phyloP scores from a whole-genome alignment of 2,888 invertebrate genomes.

The Brachynemurus nebulosus region DNA sequence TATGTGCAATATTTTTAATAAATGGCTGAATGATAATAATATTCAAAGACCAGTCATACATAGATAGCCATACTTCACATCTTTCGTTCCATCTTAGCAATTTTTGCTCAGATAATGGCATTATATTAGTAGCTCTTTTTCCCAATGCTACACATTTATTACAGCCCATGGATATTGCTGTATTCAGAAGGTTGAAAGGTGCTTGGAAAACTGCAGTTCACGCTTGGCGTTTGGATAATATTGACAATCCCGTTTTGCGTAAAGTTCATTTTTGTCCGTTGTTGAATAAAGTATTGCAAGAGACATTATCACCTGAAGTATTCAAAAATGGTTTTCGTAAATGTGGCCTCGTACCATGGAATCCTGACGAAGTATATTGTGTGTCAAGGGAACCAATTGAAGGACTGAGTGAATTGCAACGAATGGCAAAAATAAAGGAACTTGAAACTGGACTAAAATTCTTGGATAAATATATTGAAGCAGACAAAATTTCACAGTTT shows the following conservation, averaged over 20 bases:
- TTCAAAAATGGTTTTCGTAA: slow-evolving; percentile 4
- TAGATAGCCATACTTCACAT: slow-evolving; percentile 14
- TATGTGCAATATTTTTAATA: slow-evolving; percentile 14
- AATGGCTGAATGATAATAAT: neutral
- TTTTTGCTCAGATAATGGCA: slow-evolving; percentile 14
- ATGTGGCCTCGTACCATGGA: slow-evolving; percentile 3
- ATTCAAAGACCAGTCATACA: neutral
- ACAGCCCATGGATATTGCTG: no score
- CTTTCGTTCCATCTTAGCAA: slow-evolving; percentile 12
- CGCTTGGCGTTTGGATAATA: slow-evolving; percentile 21
- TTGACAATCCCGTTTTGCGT: no score
- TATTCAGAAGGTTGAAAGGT: slow-evolving; percentile 25
- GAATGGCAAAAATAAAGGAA: slow-evolving; percentile 2
- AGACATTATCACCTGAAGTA: neutral
- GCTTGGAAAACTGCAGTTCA: slow-evolving; percentile 22
- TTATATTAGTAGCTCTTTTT: slow-evolving; percentile 10
- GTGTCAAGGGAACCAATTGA: neutral
- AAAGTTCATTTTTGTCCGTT: neutral
- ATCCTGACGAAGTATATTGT: no score
- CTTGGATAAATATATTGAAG: neutral
- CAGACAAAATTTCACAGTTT: neutral
- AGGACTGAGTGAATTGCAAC: neutral
- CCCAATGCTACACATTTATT: slow-evolving; percentile 11
- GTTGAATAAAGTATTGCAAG: neutral
- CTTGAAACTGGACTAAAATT: neutral